Evolutionary conservation across 2,888 invertebrate genomes (phyloP).

Genomic region (Tiphia femorata): DNA sequence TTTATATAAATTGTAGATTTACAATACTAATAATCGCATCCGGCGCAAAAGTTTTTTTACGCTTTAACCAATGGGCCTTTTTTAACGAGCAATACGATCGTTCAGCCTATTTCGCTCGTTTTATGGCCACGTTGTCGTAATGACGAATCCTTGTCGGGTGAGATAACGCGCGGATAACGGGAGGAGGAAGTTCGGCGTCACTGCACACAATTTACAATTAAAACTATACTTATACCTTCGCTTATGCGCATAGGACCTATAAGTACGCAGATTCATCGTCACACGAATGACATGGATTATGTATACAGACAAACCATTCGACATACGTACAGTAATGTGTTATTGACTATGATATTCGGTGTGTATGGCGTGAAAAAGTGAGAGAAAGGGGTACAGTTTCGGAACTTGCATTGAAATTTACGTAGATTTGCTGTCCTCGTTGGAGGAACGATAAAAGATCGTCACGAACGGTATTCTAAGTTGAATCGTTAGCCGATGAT

Average conservation of each 20-base stretch:
- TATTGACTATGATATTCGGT: no score
- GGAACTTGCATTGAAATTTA: constrained; percentile 11
- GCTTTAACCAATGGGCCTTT: constrained; percentile 1
- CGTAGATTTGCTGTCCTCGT: constrained; percentile 8
- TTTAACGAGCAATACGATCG: constrained; percentile 20
- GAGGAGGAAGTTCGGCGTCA: constrained; percentile 48
- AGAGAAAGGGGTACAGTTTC: constrained; percentile 5
- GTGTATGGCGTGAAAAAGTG: constrained; percentile 6
- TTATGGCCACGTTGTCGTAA: constrained; percentile 17
- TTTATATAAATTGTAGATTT: no score
- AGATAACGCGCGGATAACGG: constrained; percentile 37
- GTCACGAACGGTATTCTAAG: no score
- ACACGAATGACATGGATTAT: no score
- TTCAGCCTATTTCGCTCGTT: constrained; percentile 13
- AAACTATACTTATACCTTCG: no score
- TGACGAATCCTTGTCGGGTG: constrained; percentile 30
- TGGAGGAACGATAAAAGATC: neutral
- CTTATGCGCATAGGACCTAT: neutral
- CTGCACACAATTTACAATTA: neutral
- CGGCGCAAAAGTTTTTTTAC: no score
- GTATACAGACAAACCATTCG: no score
- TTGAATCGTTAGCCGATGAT: no score
- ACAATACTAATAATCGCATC: no score
- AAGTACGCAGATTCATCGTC: no score
- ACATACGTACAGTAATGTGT: no score